Conservation (phyloP, 2,113 vertebrate species). For the Dolichotis patagonum region DNA sequence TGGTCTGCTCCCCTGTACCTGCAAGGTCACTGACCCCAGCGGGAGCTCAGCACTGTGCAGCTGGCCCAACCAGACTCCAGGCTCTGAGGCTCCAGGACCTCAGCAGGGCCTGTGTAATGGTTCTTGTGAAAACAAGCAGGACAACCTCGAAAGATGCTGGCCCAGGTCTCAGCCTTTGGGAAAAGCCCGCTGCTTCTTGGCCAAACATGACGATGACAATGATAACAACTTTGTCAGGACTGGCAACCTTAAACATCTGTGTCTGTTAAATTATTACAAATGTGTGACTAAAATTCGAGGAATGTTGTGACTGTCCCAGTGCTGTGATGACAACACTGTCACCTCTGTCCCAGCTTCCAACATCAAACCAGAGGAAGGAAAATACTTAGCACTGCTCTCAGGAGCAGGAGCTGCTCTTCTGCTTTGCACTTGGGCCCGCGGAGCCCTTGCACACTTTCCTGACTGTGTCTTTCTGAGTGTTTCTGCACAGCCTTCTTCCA, state of each 20-base stretch:
- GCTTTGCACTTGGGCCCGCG: not conserved
- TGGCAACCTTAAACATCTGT: not conserved
- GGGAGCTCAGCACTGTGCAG: not conserved
- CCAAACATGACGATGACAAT: not conserved
- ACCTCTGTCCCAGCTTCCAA: not conserved
- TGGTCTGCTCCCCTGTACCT: not conserved
- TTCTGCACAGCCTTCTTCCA: not conserved
- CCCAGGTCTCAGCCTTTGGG: not conserved
- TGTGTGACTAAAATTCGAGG: not conserved
- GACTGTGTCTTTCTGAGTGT: not conserved
- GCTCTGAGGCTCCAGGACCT: too few relatives aligned
- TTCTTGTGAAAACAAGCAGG: not conserved
- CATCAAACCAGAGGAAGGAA: not conserved
- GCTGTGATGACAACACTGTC: not conserved
- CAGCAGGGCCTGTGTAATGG: not conserved
- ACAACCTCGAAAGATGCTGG: not conserved
- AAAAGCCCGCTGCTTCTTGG: not conserved
- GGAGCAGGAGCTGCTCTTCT: not conserved
- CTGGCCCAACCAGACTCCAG: not conserved
- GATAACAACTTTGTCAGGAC: not conserved
- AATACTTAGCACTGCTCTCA: not conserved
- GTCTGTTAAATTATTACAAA: not conserved
- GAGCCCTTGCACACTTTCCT: not conserved
- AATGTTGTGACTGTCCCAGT: not conserved
- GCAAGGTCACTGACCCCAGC: not conserved